Conservation (phyloP, 1,140 invertebrate species). For the Rhopalosiphum padi region DNA sequence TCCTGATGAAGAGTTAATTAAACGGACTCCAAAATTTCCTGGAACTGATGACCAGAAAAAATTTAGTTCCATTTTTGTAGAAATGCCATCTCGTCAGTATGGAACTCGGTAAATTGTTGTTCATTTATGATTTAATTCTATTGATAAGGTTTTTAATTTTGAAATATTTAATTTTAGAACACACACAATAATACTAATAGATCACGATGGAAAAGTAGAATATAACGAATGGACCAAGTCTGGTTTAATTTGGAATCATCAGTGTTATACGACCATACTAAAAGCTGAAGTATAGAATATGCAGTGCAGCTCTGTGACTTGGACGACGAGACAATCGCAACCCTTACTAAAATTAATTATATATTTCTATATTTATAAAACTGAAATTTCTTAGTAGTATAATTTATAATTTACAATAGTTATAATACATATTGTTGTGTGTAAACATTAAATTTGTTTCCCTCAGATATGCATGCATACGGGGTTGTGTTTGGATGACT, state of each 20-base stretch:
- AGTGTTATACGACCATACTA: neutral
- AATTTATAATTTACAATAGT: too few relatives aligned
- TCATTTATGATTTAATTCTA: neutral
- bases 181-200: slow-evolving; percentile 44
- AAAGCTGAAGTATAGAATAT: slow-evolving; percentile 19
- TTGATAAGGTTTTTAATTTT: neutral
- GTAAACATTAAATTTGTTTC: too few relatives aligned
- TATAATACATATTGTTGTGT: too few relatives aligned
- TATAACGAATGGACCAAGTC: slow-evolving; percentile 43
- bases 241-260: slow-evolving; percentile 24
- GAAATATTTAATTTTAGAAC: slow-evolving; percentile 35
- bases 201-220: slow-evolving; percentile 46
- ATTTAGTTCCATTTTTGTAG: slow-evolving; percentile 46
- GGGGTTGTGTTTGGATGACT: too few relatives aligned
- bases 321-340: too few relatives aligned
- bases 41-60: slow-evolving; percentile 18
- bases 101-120: slow-evolving; percentile 26
- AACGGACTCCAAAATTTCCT: neutral
- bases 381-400: too few relatives aligned
- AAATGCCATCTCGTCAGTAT: slow-evolving; percentile 27
- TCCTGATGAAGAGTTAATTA: slow-evolving; percentile 4
- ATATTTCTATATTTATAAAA: too few relatives aligned
- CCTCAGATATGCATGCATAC: too few relatives aligned
- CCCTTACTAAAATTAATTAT: too few relatives aligned
- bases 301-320: too few relatives aligned